Evolutionary conservation across 2,888 invertebrate genomes (phyloP).

Genomic region (Auanema sp.): DNA sequence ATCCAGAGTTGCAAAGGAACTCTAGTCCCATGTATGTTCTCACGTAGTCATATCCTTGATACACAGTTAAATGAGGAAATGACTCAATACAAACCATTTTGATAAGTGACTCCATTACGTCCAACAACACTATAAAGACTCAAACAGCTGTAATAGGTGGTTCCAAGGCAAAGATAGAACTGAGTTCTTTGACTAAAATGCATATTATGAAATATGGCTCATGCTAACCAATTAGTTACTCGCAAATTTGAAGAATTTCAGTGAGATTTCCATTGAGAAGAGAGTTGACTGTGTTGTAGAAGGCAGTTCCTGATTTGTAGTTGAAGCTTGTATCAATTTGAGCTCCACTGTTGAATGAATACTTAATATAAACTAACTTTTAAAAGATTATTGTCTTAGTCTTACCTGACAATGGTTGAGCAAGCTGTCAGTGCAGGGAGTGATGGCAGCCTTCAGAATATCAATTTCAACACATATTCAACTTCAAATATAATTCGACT

Average conservation of each 20-base stretch:
- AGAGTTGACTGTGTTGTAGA: conserved; percentile 31
- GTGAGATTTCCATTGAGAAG: conserved; percentile 29
- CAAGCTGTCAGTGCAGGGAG: conserved; percentile 27
- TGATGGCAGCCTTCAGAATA: conserved; percentile 17
- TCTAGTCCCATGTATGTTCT: conserved; percentile 45
- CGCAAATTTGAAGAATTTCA: conserved; percentile 42
- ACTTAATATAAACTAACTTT: neutral
- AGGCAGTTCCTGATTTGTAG: conserved; percentile 32
- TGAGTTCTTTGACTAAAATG: conserved; percentile 36
- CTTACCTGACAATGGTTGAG: conserved; percentile 33
- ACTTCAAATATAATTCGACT: no score
- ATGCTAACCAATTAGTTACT: conserved; percentile 22
- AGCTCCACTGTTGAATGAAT: conserved; percentile 34
- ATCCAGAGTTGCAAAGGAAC: conserved; percentile 50
- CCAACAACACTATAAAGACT: conserved; percentile 41
- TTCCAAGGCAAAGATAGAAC: conserved; percentile 53
- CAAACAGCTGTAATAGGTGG: conserved; percentile 47
- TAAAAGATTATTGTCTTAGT: neutral
- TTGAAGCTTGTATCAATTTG: conserved; percentile 28
- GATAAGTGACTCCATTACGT: conserved; percentile 29
- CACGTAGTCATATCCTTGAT: conserved; percentile 44
- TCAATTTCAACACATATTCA: neutral
- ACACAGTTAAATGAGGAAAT: neutral
- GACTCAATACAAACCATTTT: conserved; percentile 17
- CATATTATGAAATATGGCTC: neutral